Base-by-base conservation (phyloP, 2,113 vertebrate species). In the Callopanchax toddi region DNA sequence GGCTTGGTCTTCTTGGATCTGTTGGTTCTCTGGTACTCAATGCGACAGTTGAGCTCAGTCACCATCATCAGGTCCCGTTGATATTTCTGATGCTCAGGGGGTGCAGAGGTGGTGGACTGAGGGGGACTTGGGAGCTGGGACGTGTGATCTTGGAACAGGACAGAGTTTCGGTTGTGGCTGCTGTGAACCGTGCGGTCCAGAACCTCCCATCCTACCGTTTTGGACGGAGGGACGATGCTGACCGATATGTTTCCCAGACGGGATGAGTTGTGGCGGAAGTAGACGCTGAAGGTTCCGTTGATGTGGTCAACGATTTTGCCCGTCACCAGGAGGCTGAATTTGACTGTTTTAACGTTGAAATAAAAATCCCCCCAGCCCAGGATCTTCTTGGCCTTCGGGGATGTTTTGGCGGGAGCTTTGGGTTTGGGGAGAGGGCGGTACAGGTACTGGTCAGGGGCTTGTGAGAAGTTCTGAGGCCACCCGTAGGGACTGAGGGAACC, bases 231-330 rank as follows among this genome's bases (percentile, higher is more conserved):
- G 5, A 93, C 92, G 3, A 93, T 90, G 79, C 92, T 93, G 45
- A 93, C 91, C 0, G 92, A 91, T 43, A 93, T 89, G 78, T 93
- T 93, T 11, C 92, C 92, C 34, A 91, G 60, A 9, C 87, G 86
- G 22, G 92, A 91, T 1, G 92, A 93, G 60, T 93, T 93, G 77
- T 93, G 92, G 2, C 92, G 89, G 83, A 93, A 93, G 77, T 93
- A 92, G 57, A 93, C 91, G 1, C 92, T 90, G 71, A 93, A 93
- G 0, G 92, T 92, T 3, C 92, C 92, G 2, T 93, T 93, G 72
- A 91, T 89, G 43, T 93, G 92, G 74, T 93, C 92, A 3, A 93
- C 92, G 0, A 93, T 92, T 45, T 93, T 93, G 6, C 92, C 92
- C 0, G 91, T 93, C 74, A 93, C 91, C 60, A 92, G 71, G 13